Evolutionary conservation across 2,888 invertebrate species (phyloP), one percentile per base, ranked within the genome.

Genomic region (Leptodirus hochenwartii): DNA sequence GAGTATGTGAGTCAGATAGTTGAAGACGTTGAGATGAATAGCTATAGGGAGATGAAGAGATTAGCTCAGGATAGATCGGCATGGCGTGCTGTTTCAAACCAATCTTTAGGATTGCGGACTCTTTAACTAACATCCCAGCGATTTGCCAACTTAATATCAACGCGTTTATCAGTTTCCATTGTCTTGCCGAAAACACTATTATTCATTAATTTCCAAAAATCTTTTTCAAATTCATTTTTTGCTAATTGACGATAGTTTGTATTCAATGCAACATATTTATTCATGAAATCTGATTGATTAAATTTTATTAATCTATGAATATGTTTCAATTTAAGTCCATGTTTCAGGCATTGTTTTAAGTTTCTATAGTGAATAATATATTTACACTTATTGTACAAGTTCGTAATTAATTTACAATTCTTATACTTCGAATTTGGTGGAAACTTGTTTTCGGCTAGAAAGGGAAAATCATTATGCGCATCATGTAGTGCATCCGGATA

Each of bases 111-210:
- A n/a, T n/a, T n/a, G n/a, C n/a, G n/a, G n/a, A n/a, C n/a, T n/a
- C n/a, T n/a, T n/a, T n/a, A n/a, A n/a, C n/a, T n/a, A n/a, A n/a
- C n/a, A n/a, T 41, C 36, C 43, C 45, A 46, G 15, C 39, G 23
- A 3, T 37, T 39, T 4, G 42, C 32, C 4, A 47, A 27, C 36
- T 41, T 43, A 1, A 62, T 41, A 37, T 50, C 44, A n/a, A 44
- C 39, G 34, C 44, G 39, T 24, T 53, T 54, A 17, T 47, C 36
- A 8, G 51, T 47, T 39, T 54, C 54, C 47, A 56, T 54, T 2
- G 50, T 50, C 42, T 53, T 55, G 5, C 40, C 44, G 27, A 36
- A 44, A 3, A 43, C 37, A 1, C 38, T 33, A 35, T 55, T 51
- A 32, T 50, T 51, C 45, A 51, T 43, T 13, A 50, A 32, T 41